Evolutionary conservation across 2,113 vertebrate genomes (phyloP), one percentile per base, ranked within the genome.

Genomic region (Scomber japonicus): DNA sequence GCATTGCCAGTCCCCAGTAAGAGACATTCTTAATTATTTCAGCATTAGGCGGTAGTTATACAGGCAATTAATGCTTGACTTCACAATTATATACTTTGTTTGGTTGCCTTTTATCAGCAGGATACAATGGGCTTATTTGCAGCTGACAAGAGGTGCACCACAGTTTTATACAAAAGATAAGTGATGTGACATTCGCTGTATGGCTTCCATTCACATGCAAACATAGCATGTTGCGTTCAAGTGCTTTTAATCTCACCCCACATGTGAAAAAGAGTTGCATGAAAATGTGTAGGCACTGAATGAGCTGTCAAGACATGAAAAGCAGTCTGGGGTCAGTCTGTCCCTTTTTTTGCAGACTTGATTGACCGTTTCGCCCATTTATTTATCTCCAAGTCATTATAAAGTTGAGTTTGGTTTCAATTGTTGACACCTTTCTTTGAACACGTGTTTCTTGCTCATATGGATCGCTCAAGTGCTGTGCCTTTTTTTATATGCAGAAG

Each of bases 1-100:
- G 90, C 90, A 83, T 93, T 88, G 84, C 88, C 84, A 86, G 83
- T 89, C 81, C 88, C 86, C 90, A 85, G 88, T 90, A 91, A 91
- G 87, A 93, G 90, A 93, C 92, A 85, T 88, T 91, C 87, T 94
- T 93, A 92, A 94, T 94, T 94, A 87, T 91, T 93, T 91, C 89
- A 88, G 83, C 85, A 92, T 91, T 86, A 90, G 88, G 88, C 71
- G 82, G 88, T 85, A 88, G 91, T 93, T 93, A 91, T 90, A 88
- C 87, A 92, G 91, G 89, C 92, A 89, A 91, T 92, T 90, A 93
- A 91, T 88, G 91, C 93, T 91, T 91, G 92, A 92, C 91, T 94
- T 92, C 82, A 88, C 91, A 88, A 91, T 94, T 93, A 91, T 89
- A 91, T 93, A 92, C 86, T 91, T 93, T 90, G 86, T 94, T 92